Evolutionary conservation across 2,113 vertebrate genomes (phyloP), one percentile per base, ranked within the genome.

Genomic region (Pao palembangensis): DNA sequence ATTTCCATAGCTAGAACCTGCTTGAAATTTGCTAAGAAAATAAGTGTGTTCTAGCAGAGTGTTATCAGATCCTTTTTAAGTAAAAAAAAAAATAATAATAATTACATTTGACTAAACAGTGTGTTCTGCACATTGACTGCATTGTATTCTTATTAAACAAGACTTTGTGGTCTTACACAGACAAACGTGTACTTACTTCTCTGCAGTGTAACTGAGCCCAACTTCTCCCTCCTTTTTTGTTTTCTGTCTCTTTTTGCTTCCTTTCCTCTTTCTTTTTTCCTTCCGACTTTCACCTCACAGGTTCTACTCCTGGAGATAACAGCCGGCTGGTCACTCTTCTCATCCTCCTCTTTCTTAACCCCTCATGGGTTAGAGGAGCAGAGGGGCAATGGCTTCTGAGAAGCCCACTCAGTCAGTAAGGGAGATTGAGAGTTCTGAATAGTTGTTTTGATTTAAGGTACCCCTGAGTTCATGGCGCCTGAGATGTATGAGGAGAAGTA

Each of bases 401-500:
- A 88, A 83, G 83, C 84, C 82, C 83, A 78, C 83, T 75, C 84
- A 75, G 68, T 88, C 83, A 86, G 85, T 87, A 87, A 87, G 87
- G 84, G 88, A 93, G 90, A 88, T 87, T 92, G 87, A 94, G 89
- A 93, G 91, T 93, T 95, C 94, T 96, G 92, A 96, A 94, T 93
- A 91, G 87, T 97, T 98, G 92, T 98, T 96, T 96, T 96, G 94
- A 97, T 98, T 96, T 96, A 94, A 99, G 96, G 96, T 95, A 99
- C 96, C 89, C 96, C 96, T 93, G 96, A 99, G 90, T 99, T 99
- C 94, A 99, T 99, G 96, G 96, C 96, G 84, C 96, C 96, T 83
- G 96, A 99, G 94, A 99, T 99, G 96, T 99, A 99, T 94, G 96
- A 99, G 86, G 96, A 99, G 93, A 98, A 99, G 92, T 99, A 99